Percentiles rank a stretch among this genome's conserved stretches.
phyloP scores from a whole-genome alignment of 2,113 vertebrate genomes.

The Phalacrocorax aristotelis region DNA sequence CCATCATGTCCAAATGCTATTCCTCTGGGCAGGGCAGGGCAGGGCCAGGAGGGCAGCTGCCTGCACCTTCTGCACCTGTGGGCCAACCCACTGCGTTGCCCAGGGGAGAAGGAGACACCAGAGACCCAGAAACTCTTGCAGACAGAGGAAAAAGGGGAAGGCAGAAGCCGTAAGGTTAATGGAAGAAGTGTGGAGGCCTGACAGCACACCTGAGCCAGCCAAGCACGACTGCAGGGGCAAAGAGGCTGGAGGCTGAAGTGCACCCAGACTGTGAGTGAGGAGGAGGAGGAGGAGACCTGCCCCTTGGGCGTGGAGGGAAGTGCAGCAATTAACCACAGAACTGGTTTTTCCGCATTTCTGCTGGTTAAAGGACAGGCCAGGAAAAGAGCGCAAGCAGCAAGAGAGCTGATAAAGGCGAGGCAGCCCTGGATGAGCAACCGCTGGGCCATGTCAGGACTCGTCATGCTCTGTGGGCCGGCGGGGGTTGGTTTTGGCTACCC shows the following conservation, averaged over 20 bases:
- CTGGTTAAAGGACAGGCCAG: conserved; percentile 46
- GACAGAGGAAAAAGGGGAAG: background rate
- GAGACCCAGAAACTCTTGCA: background rate
- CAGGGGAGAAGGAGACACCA: background rate
- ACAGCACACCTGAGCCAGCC: background rate
- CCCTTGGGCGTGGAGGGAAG: conserved; percentile 64
- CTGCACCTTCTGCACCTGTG: background rate
- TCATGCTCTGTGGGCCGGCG: background rate
- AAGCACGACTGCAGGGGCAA: background rate
- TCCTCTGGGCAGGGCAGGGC: background rate
- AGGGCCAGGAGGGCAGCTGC: background rate
- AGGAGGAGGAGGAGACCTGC: background rate
- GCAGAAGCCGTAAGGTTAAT: background rate
- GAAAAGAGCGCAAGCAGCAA: background rate
- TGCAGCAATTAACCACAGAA: conserved; percentile 70
- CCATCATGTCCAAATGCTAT: background rate
- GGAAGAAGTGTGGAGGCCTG: background rate
- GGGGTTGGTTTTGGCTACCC: background rate
- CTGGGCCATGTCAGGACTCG: background rate
- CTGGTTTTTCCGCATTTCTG: conserved; percentile 72
- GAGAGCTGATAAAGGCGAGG: conserved; percentile 5
- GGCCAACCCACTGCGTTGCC: background rate
- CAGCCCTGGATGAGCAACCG: background rate
- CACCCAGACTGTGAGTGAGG: background rate
- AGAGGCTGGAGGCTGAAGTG: conserved; percentile 28